phyloP scores from a whole-genome alignment of 2,888 invertebrate genomes.

The Campoplex nolae region DNA sequence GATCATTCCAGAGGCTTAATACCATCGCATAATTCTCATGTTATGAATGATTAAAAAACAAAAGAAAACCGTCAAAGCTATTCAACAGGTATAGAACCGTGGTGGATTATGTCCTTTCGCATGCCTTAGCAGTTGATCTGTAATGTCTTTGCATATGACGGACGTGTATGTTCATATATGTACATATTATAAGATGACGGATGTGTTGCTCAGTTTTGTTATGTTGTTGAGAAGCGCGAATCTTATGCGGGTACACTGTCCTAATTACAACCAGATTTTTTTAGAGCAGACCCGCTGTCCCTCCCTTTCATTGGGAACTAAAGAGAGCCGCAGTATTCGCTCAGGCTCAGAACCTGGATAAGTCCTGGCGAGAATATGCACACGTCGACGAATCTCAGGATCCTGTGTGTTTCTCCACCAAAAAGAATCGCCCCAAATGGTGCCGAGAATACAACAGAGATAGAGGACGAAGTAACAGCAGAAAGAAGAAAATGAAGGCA shows the following conservation, averaged over 20 bases:
- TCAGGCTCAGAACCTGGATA: conserved; percentile 69
- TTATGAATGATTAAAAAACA: not conserved
- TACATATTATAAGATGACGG: conserved; percentile 61
- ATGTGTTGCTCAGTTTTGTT: conserved; percentile 66
- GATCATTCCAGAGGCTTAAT: conserved; percentile 11
- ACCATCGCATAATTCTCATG: not conserved
- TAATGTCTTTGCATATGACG: conserved; percentile 6
- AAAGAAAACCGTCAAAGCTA: not conserved
- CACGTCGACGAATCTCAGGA: conserved; percentile 70
- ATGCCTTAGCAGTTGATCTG: conserved; percentile 1
- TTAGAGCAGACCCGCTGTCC: conserved; percentile 72
- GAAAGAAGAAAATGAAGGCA: conserved; percentile 23
- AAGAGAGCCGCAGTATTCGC: conserved; percentile 74
- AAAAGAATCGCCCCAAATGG: conserved; percentile 54
- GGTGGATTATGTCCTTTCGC: conserved; percentile 5
- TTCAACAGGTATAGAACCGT: not conserved
- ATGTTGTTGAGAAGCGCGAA: conserved; percentile 65
- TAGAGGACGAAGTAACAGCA: conserved; percentile 22
- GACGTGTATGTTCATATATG: conserved; percentile 18
- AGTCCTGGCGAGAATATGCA: conserved; percentile 67
- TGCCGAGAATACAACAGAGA: conserved; percentile 19
- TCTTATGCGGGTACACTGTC: conserved; percentile 84
- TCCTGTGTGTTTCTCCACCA: conserved; percentile 67
- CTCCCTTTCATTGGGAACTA: conserved; percentile 62
- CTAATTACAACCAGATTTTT: conserved; percentile 83